Base-by-base conservation (phyloP, 2,888 invertebrate genomes). In the Agrotis ipsilon region DNA sequence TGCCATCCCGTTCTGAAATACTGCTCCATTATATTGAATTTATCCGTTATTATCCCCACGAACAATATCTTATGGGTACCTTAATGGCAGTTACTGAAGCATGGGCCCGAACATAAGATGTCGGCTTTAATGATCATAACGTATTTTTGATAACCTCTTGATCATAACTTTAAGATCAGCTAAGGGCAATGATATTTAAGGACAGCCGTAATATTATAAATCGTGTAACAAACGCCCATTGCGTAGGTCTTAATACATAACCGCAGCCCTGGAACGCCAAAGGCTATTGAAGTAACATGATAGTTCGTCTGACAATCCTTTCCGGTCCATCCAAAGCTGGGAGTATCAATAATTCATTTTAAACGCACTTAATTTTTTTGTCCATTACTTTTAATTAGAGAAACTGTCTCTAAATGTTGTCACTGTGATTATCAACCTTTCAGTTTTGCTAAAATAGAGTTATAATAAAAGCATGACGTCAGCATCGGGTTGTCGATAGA, bases 401-500 rank as follows among this genome's bases (percentile, higher is more conserved):
- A 39, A 39, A 39, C 39, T 11, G 1, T 1, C 39, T 32, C 39
- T 32, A 43, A 61, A 24, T 21, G 7, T 43, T 49, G 21, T 39
- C 19, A 19, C 16, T 52, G 43, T 46, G 14, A 49, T 59, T 51
- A 48, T 52, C 18, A 21, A 68, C 16, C 60, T 68, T 79, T 65
- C 24, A 58, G 32, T 46, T 70, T 45, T 57, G 49, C 45, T 49
- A 43, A 64, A 71, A 70, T 72, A 21, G 65, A 61, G 39, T 68
- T 78, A 48, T 66, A 54, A 66, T 52, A 63, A 79, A 52, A 70
- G 27, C 45, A 39, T 39, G 39, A 39, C 43, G 70, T 72, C 39
- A 27, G 46, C 18, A n/a, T 55, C 57, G 69, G 19, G 48, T 43
- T 80, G 63, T 79, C 81, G 57, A 80, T 68, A 75, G 59, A 75